Evolutionary conservation across 2,113 vertebrate species (phyloP).

Genomic region (Sinocyclocheilus maitianheensis): DNA sequence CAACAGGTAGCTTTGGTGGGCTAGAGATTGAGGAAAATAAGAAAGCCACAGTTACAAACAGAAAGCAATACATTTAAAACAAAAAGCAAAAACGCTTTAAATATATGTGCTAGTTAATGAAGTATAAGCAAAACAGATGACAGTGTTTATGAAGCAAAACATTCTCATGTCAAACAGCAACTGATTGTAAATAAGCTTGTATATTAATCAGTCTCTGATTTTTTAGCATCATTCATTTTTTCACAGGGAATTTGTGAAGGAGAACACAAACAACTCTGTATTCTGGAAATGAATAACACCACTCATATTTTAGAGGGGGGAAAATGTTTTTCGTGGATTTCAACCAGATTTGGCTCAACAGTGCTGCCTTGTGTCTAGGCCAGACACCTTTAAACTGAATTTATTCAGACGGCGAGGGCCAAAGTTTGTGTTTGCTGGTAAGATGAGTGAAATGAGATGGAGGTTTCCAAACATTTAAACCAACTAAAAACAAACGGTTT

Average conservation of each 20-base stretch:
- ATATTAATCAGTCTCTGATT: constrained; percentile 8
- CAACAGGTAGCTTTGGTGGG: constrained; percentile 85
- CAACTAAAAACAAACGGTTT: background rate
- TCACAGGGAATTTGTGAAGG: constrained; percentile 1
- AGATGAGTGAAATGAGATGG: background rate
- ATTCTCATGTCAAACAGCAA: background rate
- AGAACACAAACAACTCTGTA: constrained; percentile 13
- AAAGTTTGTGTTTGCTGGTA: background rate
- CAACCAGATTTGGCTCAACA: background rate
- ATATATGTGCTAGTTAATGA: background rate
- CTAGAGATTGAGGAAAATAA: constrained; percentile 68
- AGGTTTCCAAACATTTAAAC: background rate
- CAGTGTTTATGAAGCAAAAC: background rate
- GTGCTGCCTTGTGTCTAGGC: constrained; percentile 25
- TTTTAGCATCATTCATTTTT: constrained; percentile 17
- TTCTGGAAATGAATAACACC: background rate
- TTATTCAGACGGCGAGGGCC: background rate
- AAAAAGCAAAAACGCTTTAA: background rate
- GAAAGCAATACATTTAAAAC: background rate
- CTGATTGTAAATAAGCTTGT: background rate
- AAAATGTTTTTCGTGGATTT: background rate
- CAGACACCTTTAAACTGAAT: background rate
- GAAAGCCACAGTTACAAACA: background rate
- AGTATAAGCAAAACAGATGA: background rate
- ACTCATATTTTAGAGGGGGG: background rate